Evolutionary conservation across 2,797 vertebrate species (phyloP), one percentile per base, ranked within the genome.

Genomic region (Halcyon leucocephala): DNA sequence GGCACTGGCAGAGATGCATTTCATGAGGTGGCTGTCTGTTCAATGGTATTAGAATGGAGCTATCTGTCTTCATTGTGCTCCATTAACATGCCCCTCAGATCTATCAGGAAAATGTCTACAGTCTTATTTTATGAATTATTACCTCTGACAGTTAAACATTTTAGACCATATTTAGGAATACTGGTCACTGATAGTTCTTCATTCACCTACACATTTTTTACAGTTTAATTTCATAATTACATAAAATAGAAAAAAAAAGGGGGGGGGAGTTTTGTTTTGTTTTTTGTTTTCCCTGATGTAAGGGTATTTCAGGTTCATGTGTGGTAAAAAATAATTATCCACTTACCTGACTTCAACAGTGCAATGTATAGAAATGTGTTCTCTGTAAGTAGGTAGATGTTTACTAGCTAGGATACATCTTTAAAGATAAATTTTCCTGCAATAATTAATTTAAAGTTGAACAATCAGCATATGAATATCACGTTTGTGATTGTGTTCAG

Each of bases 61-160:
- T 95, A 98, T 98, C 97, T 97, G 95, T 98, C 98, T 98, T 98
- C 98, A 98, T 97, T 97, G 95, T 85, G 92, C 89, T 95, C 96
- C 93, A 97, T 98, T 98, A 98, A 97, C 89, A 96, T 98, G 93
- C 95, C 95, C 90, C 97, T 97, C 97, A 95, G 96, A 98, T 98
- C 94, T 96, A 96, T 97, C 97, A 98, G 85, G 83, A 60, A 95
- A 97, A 97, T 90, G 93, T 95, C 97, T 96, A 51, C 89, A 93
- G 64, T 88, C 66, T 64, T 94, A 74, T 80, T 96, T 96, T 96
- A 97, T 96, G 97, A 97, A 97, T 97, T 98, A 98, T 97, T 98
- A 96, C 89, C 41, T 91, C 72, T 25, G 76, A 95, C 95, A 95
- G 79, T 98, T 97, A 97, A 97, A 97, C 97, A 97, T 97, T 96